A percentile compares a stretch with the other conserved stretches of the same genome.
phyloP scores from a whole-genome alignment of 1,140 invertebrate species.

The Stegodyphus dumicola region DNA sequence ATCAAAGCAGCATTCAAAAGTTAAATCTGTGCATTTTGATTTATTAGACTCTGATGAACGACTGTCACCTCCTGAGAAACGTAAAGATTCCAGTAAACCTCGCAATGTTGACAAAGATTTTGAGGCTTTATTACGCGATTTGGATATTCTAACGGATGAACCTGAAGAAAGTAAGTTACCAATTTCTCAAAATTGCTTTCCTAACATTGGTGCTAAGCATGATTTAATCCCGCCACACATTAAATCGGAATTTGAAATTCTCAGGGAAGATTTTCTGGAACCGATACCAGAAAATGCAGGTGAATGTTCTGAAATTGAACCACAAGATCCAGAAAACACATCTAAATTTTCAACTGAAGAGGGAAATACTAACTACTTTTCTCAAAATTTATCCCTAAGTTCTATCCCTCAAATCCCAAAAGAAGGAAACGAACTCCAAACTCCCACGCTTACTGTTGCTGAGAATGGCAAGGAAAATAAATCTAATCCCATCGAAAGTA shows the following conservation, averaged over 20 bases:
- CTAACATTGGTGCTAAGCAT: background rate
- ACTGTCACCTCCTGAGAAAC: background rate
- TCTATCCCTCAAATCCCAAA: background rate
- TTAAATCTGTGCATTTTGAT: constrained; percentile 36
- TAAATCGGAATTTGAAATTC: background rate
- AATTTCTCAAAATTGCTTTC: background rate
- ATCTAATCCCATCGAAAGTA: background rate
- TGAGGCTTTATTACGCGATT: constrained; percentile 18
- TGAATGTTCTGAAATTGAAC: constrained; percentile 3
- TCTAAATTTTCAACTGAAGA: background rate
- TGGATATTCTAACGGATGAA: constrained; percentile 28
- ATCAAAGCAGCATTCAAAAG: background rate
- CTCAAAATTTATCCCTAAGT: background rate
- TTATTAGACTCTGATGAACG: background rate
- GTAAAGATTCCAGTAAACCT: background rate
- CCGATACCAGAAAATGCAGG: constrained; percentile 20
- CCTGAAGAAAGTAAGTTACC: background rate
- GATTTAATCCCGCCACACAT: background rate
- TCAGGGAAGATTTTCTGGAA: constrained; percentile 25
- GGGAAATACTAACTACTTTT: background rate
- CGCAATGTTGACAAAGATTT: constrained; percentile 43
- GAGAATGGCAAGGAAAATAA: constrained; percentile 5
- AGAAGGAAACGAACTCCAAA: background rate
- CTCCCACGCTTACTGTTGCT: background rate
- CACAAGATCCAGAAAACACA: background rate